Evolutionary conservation across 2,888 invertebrate genomes (phyloP), one percentile per base, ranked within the genome.

Genomic region (Ceraclea dissimilis): DNA sequence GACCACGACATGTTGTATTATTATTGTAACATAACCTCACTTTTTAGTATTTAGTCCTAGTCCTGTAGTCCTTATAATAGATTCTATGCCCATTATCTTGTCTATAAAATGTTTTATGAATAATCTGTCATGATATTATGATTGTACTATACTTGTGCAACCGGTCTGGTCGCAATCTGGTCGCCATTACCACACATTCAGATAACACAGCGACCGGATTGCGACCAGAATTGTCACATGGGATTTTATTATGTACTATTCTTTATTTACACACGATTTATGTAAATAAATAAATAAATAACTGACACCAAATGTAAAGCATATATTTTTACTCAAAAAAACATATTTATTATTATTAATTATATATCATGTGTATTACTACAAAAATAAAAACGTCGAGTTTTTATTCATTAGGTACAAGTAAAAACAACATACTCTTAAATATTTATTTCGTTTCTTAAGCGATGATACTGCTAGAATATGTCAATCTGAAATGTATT

Each of bases 251-350:
- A n/a, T n/a, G n/a, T n/a, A n/a, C n/a, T n/a, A n/a, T n/a, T n/a
- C n/a, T n/a, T n/a, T n/a, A n/a, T n/a, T n/a, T n/a, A n/a, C n/a
- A n/a, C n/a, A n/a, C n/a, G n/a, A n/a, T n/a, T n/a, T 44, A 57
- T 51, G 34, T 48, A 26, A 48, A 51, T 21, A 57, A 53, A 51
- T 46, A 50, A 51, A 50, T 34, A 54, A 51, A 26, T 20, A 46
- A n/a, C 39, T 58, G 51, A 58, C 58, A 58, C 51, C 58, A 58
- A 58, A 58, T 54, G 39, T 49, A 51, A 58, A 54, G 54, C 51
- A 51, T 58, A 54, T 58, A 57, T 50, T 26, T 49, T 43, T 50
- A 46, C 50, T 55, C 55, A 19, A 31, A 43, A 54, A n/a, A 21
- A 44, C 22, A 50, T 50, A 55, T 39, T 39, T 39, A 39, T 39